Percentiles rank a stretch among this genome's conserved stretches.
These are phyloP conservation scores for Antigone vipio DNA, from an alignment of 2,113 vertebrate genomes.

Conservation along the genomic window DNA sequence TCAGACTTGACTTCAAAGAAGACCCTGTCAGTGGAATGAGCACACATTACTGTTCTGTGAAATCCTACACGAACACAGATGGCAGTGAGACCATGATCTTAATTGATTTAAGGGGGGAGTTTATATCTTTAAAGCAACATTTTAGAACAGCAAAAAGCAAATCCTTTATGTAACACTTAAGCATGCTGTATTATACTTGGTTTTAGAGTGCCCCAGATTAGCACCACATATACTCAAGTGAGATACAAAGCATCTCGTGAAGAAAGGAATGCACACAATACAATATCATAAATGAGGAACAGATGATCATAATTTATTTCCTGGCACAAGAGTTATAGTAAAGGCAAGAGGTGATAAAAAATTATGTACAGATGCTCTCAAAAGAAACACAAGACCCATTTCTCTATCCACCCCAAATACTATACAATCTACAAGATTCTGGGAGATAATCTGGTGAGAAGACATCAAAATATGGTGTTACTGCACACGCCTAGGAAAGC, in stretches of 20 bases:
- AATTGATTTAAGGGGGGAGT: conserved; percentile 25
- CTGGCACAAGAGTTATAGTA: background rate
- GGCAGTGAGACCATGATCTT: conserved; percentile 26
- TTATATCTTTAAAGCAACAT: conserved; percentile 8
- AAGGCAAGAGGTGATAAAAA: background rate
- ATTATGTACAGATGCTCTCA: fast-evolving
- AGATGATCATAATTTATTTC: background rate
- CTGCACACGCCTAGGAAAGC: background rate
- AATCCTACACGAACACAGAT: conserved; percentile 34
- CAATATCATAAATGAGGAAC: background rate
- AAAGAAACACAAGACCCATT: background rate
- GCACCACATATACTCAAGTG: background rate
- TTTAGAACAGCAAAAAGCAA: conserved; percentile 31
- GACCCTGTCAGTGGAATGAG: background rate
- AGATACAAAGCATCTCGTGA: background rate
- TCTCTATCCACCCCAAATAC: background rate
- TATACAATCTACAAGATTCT: background rate
- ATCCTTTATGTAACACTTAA: background rate
- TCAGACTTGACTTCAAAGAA: background rate
- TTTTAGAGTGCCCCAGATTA: background rate
- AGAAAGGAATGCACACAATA: background rate
- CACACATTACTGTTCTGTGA: background rate
- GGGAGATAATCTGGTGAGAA: background rate
- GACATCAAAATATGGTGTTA: background rate
- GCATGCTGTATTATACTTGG: fast-evolving